These are phyloP conservation scores for Cydia pomonella DNA, from an alignment of 1,140 invertebrate genomes.

Conservation along the genomic window DNA sequence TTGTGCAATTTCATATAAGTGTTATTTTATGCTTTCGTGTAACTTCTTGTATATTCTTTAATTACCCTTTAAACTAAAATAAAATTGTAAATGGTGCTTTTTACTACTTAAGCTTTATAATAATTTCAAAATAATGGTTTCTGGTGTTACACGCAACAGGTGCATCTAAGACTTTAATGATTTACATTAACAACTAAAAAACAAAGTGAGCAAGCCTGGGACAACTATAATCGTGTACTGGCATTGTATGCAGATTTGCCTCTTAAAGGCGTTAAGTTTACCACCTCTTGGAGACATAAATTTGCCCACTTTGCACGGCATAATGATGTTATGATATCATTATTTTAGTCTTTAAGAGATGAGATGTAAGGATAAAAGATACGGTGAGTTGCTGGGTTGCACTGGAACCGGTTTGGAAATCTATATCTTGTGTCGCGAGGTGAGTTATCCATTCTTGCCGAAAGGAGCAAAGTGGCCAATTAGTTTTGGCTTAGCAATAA, in stretches of 20 bases:
- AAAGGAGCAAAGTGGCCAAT: constrained; percentile 15
- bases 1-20: too few species aligned
- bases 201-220: constrained; percentile 35
- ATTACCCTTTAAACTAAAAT: background rate
- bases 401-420: background rate
- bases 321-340: constrained; percentile 61
- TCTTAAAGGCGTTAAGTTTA: constrained; percentile 58
- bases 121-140: constrained; percentile 10
- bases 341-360: constrained; percentile 36
- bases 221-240: constrained; percentile 39
- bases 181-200: constrained; percentile 39
- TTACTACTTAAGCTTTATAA: background rate
- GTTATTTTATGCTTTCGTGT: too few species aligned
- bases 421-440: constrained; percentile 42
- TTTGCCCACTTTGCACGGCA: constrained; percentile 53
- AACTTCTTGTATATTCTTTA: background rate
- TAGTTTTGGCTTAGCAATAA: constrained; percentile 8
- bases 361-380: constrained; percentile 29
- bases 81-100: background rate
- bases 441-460: constrained; percentile 33
- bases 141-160: constrained; percentile 3
- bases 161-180: constrained; percentile 25
- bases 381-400: constrained; percentile 18
- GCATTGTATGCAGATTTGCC: constrained; percentile 72
- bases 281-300: constrained; percentile 63